Evolutionary conservation across 2,797 vertebrate species (phyloP).

Genomic region (Sitta carolinensis): DNA sequence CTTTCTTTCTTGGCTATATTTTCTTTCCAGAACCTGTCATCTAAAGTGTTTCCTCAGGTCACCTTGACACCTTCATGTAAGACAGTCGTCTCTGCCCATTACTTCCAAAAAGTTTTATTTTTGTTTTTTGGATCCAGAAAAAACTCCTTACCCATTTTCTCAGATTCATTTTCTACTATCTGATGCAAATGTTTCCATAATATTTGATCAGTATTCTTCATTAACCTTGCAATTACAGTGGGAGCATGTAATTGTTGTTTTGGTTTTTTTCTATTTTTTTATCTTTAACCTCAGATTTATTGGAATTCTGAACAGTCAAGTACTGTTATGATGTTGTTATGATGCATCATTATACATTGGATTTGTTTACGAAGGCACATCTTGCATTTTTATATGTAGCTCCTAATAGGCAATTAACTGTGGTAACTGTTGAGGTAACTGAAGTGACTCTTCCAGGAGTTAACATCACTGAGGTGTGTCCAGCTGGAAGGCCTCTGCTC

Average conservation of each 20-base stretch:
- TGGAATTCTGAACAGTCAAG: background rate
- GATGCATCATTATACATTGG: background rate
- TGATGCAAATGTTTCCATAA: background rate
- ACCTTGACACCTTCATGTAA: background rate
- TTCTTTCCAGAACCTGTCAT: background rate
- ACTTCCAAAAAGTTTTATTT: background rate
- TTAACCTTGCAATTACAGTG: background rate
- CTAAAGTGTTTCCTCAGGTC: background rate
- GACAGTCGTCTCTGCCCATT: background rate
- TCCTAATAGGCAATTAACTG: background rate
- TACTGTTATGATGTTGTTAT: background rate
- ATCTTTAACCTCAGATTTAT: background rate
- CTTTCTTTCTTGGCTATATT: background rate
- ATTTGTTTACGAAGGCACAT: background rate
- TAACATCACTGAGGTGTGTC: background rate
- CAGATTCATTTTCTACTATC: background rate
- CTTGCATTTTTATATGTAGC: background rate
- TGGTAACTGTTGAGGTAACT: background rate
- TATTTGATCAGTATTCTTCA: background rate
- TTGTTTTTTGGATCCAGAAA: background rate
- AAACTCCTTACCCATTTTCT: background rate
- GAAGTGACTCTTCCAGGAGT: background rate
- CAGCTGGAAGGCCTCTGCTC: background rate
- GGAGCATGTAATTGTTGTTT: background rate
- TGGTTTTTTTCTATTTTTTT: no score